phyloP scores from a whole-genome alignment of 2,113 vertebrate genomes.

The Nothobranchius kuhntae region DNA sequence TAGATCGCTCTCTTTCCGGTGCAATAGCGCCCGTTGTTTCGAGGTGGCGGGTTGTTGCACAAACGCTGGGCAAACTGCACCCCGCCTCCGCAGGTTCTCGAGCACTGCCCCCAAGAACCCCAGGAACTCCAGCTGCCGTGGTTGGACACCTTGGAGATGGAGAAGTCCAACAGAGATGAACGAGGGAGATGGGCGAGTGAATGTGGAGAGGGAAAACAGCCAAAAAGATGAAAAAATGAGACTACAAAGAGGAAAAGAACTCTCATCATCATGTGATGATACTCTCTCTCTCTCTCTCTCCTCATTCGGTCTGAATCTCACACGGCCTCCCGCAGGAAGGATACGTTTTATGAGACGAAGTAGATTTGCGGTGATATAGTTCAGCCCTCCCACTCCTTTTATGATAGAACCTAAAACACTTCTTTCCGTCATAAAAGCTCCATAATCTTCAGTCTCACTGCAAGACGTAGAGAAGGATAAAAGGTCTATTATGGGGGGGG shows the following conservation, averaged over 20 bases:
- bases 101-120: slow-evolving; percentile 94
- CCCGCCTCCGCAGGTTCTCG: slow-evolving; percentile 90
- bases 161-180: slow-evolving; percentile 10
- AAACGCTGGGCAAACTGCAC: slow-evolving; percentile 94
- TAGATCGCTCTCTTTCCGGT: slow-evolving; percentile 94
- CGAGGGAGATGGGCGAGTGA: neutral
- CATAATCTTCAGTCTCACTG: slow-evolving; percentile 16
- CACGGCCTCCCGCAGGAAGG: slow-evolving; percentile 24
- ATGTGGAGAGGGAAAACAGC: neutral
- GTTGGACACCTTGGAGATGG: slow-evolving; percentile 84
- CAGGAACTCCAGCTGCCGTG: slow-evolving; percentile 98
- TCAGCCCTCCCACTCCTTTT: neutral
- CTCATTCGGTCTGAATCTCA: slow-evolving; percentile 30
- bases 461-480: slow-evolving; percentile 9
- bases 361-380: neutral
- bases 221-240: slow-evolving; percentile 25
- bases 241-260: neutral
- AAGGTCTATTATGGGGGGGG: neutral
- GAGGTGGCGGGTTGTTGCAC: slow-evolving; percentile 95
- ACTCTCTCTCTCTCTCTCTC: too few species aligned
- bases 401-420: neutral
- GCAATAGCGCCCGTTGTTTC: slow-evolving; percentile 94
- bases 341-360: neutral
- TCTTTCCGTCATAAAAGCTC: slow-evolving; percentile 36
- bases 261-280: slow-evolving; percentile 19